A percentile compares a stretch with the other conserved stretches of the same genome.
phyloP scores from a whole-genome alignment of 2,113 vertebrate genomes.

The Sakesphorus luctuosus region DNA sequence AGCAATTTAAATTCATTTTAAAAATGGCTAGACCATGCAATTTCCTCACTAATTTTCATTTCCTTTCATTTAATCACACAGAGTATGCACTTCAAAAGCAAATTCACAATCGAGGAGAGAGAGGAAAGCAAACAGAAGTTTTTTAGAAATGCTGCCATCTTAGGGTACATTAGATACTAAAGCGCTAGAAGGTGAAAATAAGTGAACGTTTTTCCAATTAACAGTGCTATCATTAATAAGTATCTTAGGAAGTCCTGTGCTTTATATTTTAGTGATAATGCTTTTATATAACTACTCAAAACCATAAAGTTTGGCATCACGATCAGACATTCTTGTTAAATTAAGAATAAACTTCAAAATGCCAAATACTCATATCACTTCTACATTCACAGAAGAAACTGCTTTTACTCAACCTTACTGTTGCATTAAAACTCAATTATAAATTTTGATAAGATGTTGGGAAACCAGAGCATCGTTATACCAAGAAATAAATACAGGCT shows the following conservation, averaged over 20 bases:
- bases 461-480: not conserved
- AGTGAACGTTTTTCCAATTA: not conserved
- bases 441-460: not conserved
- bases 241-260: not conserved
- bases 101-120: not conserved
- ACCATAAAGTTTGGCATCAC: fast-evolving
- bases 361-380: not conserved
- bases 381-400: not conserved
- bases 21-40: not conserved
- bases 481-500: not conserved
- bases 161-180: not conserved
- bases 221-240: not conserved
- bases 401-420: not conserved
- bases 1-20: conserved; percentile 26
- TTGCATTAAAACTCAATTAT: not conserved
- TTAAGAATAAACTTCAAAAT: not conserved
- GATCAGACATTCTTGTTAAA: not conserved
- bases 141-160: not conserved
- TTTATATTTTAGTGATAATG: not conserved
- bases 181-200: not conserved
- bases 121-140: not conserved
- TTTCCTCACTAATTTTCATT: conserved; percentile 37
- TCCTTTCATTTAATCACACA: conserved; percentile 7
- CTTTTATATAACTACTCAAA: not conserved
- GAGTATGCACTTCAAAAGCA: not conserved